Evolutionary conservation across 2,888 invertebrate species (phyloP).

Genomic region (Sphaeridia pumilis): DNA sequence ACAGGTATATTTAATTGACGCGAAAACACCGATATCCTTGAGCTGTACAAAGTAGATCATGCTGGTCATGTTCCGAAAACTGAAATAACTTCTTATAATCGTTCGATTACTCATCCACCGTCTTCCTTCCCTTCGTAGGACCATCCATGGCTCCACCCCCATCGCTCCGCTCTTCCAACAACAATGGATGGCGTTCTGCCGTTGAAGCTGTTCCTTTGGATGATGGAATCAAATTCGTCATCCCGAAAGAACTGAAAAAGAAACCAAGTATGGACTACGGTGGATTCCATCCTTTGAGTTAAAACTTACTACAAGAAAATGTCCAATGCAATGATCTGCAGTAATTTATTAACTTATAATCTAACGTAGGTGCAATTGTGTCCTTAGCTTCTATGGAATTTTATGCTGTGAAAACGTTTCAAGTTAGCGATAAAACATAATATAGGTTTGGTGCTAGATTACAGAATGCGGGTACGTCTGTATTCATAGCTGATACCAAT

Average conservation of each 20-base stretch:
- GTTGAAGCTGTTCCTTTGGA: constrained; percentile 18
- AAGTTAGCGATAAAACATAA: no score
- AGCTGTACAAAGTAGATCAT: no score
- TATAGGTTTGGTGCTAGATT: no score
- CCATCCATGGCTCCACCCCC: neutral
- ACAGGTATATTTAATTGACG: neutral
- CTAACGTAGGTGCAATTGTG: neutral
- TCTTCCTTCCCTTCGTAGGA: neutral
- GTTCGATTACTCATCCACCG: no score
- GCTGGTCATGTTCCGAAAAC: no score
- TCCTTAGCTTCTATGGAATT: neutral
- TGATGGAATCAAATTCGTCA: constrained; percentile 19
- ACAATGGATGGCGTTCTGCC: constrained; percentile 15
- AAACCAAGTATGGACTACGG: constrained; percentile 17
- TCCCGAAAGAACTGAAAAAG: constrained; percentile 16
- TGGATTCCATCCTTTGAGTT: constrained; percentile 15
- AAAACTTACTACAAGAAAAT: neutral
- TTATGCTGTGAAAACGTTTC: no score
- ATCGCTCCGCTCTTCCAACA: neutral
- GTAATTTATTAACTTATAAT: neutral
- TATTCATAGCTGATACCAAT: no score
- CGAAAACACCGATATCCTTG: no score
- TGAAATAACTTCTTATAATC: no score
- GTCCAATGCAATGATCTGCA: neutral
- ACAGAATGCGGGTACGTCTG: no score